phyloP scores from a whole-genome alignment of 2,797 vertebrate species.

The Arrhamphus sclerolepis region DNA sequence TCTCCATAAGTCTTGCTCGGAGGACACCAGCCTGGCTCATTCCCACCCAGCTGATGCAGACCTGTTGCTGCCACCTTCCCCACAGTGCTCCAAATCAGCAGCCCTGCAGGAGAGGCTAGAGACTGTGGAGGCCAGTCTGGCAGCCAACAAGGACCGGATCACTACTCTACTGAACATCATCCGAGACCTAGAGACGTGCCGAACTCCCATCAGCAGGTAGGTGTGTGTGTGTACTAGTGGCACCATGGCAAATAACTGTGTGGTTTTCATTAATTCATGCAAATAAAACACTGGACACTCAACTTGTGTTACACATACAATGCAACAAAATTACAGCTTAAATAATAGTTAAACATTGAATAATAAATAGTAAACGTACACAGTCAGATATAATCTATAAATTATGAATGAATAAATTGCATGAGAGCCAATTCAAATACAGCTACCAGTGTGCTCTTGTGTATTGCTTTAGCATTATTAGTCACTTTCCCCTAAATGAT shows the following conservation, averaged over 20 bases:
- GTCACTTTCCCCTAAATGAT: no score
- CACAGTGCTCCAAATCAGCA: constrained; percentile 66
- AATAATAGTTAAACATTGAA: no score
- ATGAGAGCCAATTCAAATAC: no score
- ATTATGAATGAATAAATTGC: no score
- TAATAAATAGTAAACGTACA: neutral
- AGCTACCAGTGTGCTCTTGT: no score
- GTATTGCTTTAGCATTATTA: no score
- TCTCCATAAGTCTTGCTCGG: constrained; percentile 37
- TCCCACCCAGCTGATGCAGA: constrained; percentile 69
- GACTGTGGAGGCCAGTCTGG: constrained; percentile 90
- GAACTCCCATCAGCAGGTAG: constrained; percentile 89
- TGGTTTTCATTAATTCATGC: no score
- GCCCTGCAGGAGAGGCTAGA: constrained; percentile 89
- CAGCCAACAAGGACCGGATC: constrained; percentile 94
- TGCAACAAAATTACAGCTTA: no score
- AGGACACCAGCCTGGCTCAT: constrained; percentile 57
- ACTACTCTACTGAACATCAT: constrained; percentile 95
- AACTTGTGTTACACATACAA: no score
- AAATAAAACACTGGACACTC: no score
- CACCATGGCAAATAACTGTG: neutral
- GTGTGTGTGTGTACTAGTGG: constrained; percentile 8
- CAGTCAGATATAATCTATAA: neutral
- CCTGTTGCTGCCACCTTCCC: constrained; percentile 66
- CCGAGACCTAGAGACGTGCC: constrained; percentile 93